phyloP scores from a whole-genome alignment of 2,888 invertebrate genomes.

The Hypsopygia costalis region DNA sequence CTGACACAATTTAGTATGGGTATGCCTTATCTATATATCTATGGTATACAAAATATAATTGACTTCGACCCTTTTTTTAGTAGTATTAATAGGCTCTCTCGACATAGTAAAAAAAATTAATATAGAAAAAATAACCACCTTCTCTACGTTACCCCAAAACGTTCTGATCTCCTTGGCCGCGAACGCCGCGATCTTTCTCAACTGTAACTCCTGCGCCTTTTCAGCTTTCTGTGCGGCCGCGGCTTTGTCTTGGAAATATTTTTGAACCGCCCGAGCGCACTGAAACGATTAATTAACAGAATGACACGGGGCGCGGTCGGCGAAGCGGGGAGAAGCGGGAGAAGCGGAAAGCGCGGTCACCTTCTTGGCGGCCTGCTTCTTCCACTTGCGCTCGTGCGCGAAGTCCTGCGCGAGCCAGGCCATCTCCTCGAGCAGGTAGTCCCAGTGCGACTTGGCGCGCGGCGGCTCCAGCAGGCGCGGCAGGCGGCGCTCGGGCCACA shows the following conservation, averaged over 20 bases:
- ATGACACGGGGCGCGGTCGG: no score
- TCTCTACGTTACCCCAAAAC: conserved; percentile 98
- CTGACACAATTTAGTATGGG: no score
- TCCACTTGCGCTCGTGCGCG: conserved; percentile 98
- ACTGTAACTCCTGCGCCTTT: conserved; percentile 92
- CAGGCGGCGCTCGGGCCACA: conserved; percentile 95
- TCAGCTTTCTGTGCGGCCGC: conserved; percentile 93
- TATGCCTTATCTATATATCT: no score
- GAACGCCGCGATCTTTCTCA: conserved; percentile 92
- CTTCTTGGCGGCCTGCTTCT: conserved; percentile 96
- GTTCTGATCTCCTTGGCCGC: conserved; percentile 96
- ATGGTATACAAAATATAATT: no score
- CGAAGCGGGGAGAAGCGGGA: no score
- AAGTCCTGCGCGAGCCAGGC: conserved; percentile 99
- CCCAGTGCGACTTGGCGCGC: conserved; percentile 97
- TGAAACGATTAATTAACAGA: no score
- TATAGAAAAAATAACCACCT: no score
- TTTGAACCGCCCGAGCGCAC: conserved; percentile 94
- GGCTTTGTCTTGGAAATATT: conserved; percentile 95
- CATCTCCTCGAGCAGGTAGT: conserved; percentile 99
- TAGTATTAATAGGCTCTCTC: no score
- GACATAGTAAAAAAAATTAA: no score
- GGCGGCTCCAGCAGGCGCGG: conserved; percentile 96
- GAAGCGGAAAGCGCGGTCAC: conserved; percentile 39
- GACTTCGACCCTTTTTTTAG: no score